Conservation (phyloP, 2,113 vertebrate species). For the Engraulis encrasicolus region DNA sequence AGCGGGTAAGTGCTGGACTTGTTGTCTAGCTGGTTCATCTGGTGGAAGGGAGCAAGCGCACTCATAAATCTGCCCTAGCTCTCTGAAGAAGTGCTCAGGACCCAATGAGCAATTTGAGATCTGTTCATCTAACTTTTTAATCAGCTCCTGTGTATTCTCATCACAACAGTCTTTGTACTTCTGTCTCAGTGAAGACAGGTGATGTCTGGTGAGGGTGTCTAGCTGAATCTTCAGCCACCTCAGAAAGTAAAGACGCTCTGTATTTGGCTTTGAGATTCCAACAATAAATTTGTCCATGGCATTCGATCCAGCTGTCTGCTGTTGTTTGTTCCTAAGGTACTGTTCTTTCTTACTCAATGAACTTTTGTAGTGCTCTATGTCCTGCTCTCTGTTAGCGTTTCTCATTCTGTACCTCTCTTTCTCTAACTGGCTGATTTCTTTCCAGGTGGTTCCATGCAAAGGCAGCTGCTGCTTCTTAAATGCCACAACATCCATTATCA, state of each 20-base stretch:
- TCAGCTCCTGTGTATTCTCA: background rate
- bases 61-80: no score
- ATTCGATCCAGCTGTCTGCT: background rate
- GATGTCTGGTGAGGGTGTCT: constrained; percentile 34
- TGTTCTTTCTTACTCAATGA: constrained; percentile 34
- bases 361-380: constrained; percentile 40
- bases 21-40: background rate
- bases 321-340: constrained; percentile 41
- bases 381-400: constrained; percentile 31
- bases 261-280: constrained; percentile 23
- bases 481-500: no score
- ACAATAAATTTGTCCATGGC: constrained; percentile 35
- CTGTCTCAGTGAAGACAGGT: constrained; percentile 41
- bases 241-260: no score
- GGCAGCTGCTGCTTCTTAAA: no score
- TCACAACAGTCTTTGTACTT: constrained; percentile 23
- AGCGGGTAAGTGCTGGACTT: background rate
- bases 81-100: no score
- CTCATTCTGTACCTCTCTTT: no score
- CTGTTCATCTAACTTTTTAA: no score
- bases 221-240: constrained; percentile 59
- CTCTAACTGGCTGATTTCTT: no score
- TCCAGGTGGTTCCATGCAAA: no score
- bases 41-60: background rate
- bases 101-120: no score